Conservation (phyloP, 2,113 vertebrate genomes). For the Erinaceus europaeus region DNA sequence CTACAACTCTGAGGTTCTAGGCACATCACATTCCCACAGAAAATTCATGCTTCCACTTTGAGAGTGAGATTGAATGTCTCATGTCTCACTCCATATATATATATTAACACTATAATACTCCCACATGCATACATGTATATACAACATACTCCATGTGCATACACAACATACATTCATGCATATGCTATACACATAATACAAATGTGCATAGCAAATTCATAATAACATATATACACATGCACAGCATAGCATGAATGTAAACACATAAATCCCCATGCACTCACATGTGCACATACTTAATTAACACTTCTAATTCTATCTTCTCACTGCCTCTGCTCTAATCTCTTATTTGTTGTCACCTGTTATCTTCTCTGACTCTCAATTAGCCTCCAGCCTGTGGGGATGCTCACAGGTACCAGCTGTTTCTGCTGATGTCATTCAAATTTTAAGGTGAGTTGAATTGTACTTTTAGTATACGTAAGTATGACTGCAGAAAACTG, state of each 20-base stretch:
- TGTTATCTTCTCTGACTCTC: no score
- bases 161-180: not conserved
- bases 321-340: not conserved
- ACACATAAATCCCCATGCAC: not conserved
- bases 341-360: fast-evolving
- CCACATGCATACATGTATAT: not conserved
- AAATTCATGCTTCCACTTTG: not conserved
- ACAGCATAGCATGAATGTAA: not conserved
- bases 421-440: not conserved
- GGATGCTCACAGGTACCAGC: not conserved
- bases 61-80: not conserved
- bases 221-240: no score
- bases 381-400: not conserved
- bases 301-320: not conserved
- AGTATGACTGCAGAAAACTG: not conserved
- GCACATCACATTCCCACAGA: not conserved
- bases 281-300: not conserved
- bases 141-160: not conserved
- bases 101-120: not conserved
- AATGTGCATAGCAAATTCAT: no score
- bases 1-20: no score
- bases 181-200: no score
- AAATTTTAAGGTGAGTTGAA: not conserved
- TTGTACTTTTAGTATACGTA: not conserved
- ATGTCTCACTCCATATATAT: not conserved